phyloP scores from a whole-genome alignment of 2,888 invertebrate species.

The Julus scandinavius region DNA sequence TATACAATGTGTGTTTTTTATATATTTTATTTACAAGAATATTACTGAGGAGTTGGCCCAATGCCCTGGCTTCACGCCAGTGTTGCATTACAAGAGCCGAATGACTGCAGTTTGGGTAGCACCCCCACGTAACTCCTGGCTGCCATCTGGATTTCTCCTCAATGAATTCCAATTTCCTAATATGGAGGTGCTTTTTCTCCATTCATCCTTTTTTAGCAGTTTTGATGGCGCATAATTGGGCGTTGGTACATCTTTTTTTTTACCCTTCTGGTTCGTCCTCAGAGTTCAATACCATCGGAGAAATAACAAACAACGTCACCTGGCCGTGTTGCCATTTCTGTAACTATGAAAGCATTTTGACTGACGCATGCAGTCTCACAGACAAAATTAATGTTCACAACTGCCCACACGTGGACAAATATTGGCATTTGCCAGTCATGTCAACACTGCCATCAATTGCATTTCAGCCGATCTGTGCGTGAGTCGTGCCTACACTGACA shows the following conservation, averaged over 20 bases:
- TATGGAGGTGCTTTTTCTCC: constrained; percentile 2
- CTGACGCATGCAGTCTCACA: not conserved
- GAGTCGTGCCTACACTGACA: too few relatives aligned
- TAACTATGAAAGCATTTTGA: not conserved
- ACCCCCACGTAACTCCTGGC: constrained; percentile 12
- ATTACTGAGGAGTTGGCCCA: not conserved
- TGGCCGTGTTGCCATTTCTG: not conserved
- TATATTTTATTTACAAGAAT: not conserved
- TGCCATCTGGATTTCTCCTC: constrained; percentile 26
- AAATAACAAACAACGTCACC: constrained; percentile 3
- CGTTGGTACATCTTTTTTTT: not conserved
- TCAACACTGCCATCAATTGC: not conserved
- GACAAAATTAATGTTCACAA: not conserved
- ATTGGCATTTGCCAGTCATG: constrained; percentile 16
- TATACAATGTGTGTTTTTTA: not conserved
- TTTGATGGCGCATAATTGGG: constrained; percentile 11
- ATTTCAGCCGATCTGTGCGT: not conserved
- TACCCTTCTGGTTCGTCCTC: constrained; percentile 18
- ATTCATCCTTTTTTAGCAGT: constrained; percentile 23
- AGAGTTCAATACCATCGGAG: not conserved
- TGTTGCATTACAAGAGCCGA: constrained; percentile 11
- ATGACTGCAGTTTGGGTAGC: constrained; percentile 17
- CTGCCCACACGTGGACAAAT: not conserved
- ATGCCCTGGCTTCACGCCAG: not conserved
- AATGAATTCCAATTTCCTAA: constrained; percentile 16